Percentiles rank a stretch among this genome's conserved stretches.
These are phyloP conservation scores for Acrocephalus arundinaceus DNA, from an alignment of 2,113 vertebrate species.

Conservation along the genomic window DNA sequence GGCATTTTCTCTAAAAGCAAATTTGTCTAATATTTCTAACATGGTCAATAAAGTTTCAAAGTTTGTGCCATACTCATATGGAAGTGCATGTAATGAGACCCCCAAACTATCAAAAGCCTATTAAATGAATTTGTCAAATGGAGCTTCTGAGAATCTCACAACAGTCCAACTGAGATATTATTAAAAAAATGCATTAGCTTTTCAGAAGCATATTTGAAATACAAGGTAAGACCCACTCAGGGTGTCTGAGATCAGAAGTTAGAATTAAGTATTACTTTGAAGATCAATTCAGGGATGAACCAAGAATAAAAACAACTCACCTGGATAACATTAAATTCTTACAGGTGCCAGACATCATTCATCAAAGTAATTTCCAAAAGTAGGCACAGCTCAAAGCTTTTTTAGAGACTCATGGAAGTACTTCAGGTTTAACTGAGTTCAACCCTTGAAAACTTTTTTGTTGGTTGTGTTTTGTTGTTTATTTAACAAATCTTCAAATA, in stretches of 20 bases:
- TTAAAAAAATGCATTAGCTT: not conserved
- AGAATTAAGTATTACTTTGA: not conserved
- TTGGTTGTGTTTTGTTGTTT: not conserved
- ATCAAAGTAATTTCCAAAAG: not conserved
- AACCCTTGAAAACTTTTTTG: not conserved
- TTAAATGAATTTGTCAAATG: not conserved
- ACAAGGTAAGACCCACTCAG: not conserved
- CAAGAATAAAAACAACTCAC: not conserved
- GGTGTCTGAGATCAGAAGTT: not conserved
- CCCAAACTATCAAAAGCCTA: not conserved
- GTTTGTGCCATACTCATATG: not conserved
- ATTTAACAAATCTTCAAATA: not conserved
- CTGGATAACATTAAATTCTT: not conserved
- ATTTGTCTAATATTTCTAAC: not conserved
- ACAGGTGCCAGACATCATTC: not conserved
- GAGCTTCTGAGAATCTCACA: not conserved
- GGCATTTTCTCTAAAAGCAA: not conserved
- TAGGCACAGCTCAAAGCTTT: not conserved
- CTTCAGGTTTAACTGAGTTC: not conserved
- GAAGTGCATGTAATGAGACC: not conserved
- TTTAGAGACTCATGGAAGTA: not conserved
- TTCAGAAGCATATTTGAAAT: not conserved
- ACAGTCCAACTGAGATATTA: not conserved
- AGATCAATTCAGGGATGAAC: not conserved
- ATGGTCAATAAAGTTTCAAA: not conserved